These are phyloP conservation scores for Pagetopsis macropterus DNA, from an alignment of 2,797 vertebrate genomes.

Conservation along the genomic window DNA sequence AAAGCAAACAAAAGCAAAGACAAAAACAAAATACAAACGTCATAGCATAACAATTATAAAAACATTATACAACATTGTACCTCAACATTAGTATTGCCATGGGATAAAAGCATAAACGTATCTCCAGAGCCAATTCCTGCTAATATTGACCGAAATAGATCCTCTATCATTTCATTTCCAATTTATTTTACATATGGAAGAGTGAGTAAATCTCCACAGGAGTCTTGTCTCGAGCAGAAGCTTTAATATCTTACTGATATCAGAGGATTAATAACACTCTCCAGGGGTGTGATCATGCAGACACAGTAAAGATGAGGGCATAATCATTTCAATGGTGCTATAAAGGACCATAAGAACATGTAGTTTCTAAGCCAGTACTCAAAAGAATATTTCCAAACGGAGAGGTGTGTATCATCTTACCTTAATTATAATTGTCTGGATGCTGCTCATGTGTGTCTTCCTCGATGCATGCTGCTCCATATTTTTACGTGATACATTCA, in stretches of 20 bases:
- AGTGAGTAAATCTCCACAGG: conserved; percentile 17
- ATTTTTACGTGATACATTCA: conserved; percentile 81
- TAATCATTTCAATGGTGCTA: too few species aligned
- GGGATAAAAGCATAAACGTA: background rate
- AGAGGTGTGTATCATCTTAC: conserved; percentile 59
- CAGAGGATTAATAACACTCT: too few species aligned
- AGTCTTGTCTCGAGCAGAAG: conserved; percentile 15
- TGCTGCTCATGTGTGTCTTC: conserved; percentile 76
- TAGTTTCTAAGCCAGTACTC: background rate
- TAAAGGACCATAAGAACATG: too few species aligned
- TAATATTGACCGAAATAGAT: conserved; percentile 39
- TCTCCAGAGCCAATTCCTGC: conserved; percentile 31
- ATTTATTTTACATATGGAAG: conserved; percentile 23
- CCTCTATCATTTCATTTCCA: conserved; percentile 44
- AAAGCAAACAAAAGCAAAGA: too few species aligned
- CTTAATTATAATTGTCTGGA: conserved; percentile 84
- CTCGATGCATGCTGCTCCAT: conserved; percentile 78
- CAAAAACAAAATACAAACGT: too few species aligned
- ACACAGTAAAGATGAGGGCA: too few species aligned
- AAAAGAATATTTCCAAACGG: background rate
- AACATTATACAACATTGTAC: too few species aligned
- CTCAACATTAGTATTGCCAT: too few species aligned
- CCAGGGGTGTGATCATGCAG: too few species aligned
- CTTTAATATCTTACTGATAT: conserved; percentile 28
- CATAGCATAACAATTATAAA: too few species aligned